Conservation (phyloP, 2,888 invertebrate species). For the Melangyna quadrimaculata region DNA sequence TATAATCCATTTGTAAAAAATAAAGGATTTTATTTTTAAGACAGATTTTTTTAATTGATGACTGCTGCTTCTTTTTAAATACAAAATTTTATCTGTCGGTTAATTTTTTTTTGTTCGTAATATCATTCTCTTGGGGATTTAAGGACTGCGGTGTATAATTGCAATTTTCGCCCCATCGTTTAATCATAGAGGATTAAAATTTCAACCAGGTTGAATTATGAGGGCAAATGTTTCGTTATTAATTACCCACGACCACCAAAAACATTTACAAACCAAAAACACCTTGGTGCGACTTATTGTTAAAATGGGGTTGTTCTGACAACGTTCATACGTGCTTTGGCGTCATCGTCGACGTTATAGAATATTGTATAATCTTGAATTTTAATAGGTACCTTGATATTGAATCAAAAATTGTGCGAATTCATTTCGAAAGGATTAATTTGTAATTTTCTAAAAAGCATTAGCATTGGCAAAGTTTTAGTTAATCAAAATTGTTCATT, state of each 20-base stretch:
- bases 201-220: slow-evolving; percentile 74
- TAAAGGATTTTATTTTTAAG: slow-evolving; percentile 33
- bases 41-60: slow-evolving; percentile 56
- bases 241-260: slow-evolving; percentile 74
- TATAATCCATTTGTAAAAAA: neutral
- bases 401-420: slow-evolving; percentile 68
- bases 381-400: too few species aligned
- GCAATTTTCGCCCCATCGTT: slow-evolving; percentile 57
- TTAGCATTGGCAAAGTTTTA: slow-evolving; percentile 6
- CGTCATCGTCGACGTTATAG: neutral
- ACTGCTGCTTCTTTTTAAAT: neutral
- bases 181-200: slow-evolving; percentile 68
- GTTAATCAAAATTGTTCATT: slow-evolving; percentile 36
- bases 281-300: slow-evolving; percentile 7
- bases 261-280: slow-evolving; percentile 6
- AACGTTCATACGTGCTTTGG: neutral
- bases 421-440: slow-evolving; percentile 68
- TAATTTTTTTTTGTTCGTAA: neutral
- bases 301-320: slow-evolving; percentile 43
- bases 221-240: slow-evolving; percentile 80
- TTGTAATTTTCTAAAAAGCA: slow-evolving; percentile 64
- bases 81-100: neutral
- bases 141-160: slow-evolving; percentile 55
- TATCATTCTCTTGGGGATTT: slow-evolving; percentile 30
- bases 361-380: slow-evolving; percentile 29